phyloP scores from a whole-genome alignment of 92 coral and sea anemone species.

The Palythoa caribaeorum region DNA sequence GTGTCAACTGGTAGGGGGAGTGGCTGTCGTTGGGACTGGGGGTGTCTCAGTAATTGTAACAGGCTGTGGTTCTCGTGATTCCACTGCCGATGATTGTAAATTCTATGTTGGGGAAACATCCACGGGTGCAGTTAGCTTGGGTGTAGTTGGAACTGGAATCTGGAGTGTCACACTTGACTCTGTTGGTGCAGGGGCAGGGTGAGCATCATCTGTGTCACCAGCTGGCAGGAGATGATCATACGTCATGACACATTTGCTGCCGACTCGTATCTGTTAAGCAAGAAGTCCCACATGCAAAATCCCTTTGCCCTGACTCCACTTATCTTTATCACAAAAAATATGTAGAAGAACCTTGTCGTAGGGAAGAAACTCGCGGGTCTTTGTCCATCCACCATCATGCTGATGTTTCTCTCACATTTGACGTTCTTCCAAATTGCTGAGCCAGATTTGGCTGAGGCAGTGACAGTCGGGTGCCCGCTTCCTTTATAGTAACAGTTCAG shows the following conservation, averaged over 20 bases:
- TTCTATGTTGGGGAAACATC: slow-evolving; percentile 1
- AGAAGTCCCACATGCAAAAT: not conserved
- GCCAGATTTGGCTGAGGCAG: slow-evolving; percentile 44
- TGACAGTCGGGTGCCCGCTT: slow-evolving; percentile 20
- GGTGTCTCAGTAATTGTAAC: not conserved
- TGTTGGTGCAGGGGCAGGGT: not conserved
- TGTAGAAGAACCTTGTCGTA: not conserved
- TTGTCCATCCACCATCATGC: not conserved
- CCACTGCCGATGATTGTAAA: slow-evolving; percentile 2
- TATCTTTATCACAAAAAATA: not conserved
- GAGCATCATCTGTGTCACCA: not conserved
- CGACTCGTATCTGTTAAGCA: not conserved
- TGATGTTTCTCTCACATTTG: not conserved
- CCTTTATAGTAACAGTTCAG: slow-evolving; percentile 38
- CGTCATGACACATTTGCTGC: not conserved
- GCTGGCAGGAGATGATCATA: not conserved
- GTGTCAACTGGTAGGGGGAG: not conserved
- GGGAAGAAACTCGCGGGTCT: not conserved
- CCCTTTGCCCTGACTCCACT: not conserved
- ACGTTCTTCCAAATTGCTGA: slow-evolving; percentile 4
- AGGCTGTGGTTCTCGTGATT: slow-evolving; percentile 1
- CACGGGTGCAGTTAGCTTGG: not conserved
- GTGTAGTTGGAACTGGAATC: not conserved
- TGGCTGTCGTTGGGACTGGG: not conserved
- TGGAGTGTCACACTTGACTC: slow-evolving; percentile 6